Percentiles rank a stretch among this genome's conserved stretches.
Conservation (phyloP, 2,888 invertebrate species). For the Metacarcinus magister region DNA sequence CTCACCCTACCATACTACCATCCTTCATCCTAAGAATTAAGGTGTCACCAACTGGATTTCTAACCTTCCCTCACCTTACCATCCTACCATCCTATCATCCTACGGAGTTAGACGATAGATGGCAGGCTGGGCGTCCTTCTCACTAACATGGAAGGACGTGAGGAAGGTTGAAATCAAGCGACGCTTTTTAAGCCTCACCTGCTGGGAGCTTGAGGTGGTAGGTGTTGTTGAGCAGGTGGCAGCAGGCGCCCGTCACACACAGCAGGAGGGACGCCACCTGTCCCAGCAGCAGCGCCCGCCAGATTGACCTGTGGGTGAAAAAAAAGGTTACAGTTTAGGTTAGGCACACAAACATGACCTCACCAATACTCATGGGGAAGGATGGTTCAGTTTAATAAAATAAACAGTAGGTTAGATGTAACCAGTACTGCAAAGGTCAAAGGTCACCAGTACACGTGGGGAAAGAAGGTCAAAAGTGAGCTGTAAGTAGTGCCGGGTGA, state of each 20-base stretch:
- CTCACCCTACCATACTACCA: neutral
- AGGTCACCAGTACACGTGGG: no score
- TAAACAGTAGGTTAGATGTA: neutral
- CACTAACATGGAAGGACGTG: neutral
- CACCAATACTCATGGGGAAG: neutral
- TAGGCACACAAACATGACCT: neutral
- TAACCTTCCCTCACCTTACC: no score
- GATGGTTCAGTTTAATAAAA: neutral
- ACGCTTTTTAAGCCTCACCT: conserved; percentile 84
- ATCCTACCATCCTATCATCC: no score
- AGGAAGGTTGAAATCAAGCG: neutral
- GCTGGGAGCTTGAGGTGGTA: conserved; percentile 91
- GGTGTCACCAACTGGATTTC: no score
- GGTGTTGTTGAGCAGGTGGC: conserved; percentile 88
- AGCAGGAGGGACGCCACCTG: conserved; percentile 91
- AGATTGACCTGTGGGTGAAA: conserved; percentile 87
- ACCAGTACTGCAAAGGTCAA: neutral
- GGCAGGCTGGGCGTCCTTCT: neutral
- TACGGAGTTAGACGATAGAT: neutral
- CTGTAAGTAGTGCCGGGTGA: neutral
- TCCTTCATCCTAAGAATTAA: no score
- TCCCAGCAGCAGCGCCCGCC: conserved; percentile 90
- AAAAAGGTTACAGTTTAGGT: neutral
- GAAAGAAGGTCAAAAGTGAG: no score
- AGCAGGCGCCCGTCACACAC: conserved; percentile 91